Conservation (phyloP, 2,113 vertebrate species). For the Phalacrocorax brasilianus region DNA sequence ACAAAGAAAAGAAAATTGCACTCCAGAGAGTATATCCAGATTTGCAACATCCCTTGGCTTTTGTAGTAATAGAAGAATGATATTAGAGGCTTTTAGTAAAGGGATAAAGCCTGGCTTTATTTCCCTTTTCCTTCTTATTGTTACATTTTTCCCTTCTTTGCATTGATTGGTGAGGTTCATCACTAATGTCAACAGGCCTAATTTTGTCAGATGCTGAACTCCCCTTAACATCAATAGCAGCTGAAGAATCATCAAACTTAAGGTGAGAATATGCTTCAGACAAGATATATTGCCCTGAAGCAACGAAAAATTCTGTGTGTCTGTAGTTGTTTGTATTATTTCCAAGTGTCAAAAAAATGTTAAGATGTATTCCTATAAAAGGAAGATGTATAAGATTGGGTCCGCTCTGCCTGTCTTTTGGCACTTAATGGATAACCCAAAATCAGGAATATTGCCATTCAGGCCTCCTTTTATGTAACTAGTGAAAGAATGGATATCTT, state of each 20-base stretch:
- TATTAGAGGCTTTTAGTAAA: slow-evolving; percentile 5
- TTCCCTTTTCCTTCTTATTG: slow-evolving; percentile 1
- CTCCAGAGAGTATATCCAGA: not conserved
- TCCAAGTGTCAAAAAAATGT: not conserved
- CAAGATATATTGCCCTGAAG: not conserved
- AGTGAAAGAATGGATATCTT: not conserved
- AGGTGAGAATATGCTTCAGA: not conserved
- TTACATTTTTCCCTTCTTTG: not conserved
- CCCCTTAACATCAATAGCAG: not conserved
- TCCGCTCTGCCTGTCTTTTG: not conserved
- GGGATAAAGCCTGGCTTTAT: not conserved
- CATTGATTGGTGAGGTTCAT: not conserved
- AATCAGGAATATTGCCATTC: not conserved
- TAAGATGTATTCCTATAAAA: not conserved
- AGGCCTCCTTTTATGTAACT: not conserved
- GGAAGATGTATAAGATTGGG: not conserved
- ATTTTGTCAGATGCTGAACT: not conserved
- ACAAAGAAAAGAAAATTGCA: slow-evolving; percentile 11
- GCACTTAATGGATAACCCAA: not conserved
- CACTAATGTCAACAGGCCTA: not conserved
- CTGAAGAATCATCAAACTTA: not conserved
- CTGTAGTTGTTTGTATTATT: not conserved
- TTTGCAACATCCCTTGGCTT: not conserved
- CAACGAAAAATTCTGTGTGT: not conserved
- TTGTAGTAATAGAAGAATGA: not conserved